These are phyloP conservation scores for Drosophila acutilabella DNA, from an alignment of 2,888 invertebrate species.

Conservation along the genomic window DNA sequence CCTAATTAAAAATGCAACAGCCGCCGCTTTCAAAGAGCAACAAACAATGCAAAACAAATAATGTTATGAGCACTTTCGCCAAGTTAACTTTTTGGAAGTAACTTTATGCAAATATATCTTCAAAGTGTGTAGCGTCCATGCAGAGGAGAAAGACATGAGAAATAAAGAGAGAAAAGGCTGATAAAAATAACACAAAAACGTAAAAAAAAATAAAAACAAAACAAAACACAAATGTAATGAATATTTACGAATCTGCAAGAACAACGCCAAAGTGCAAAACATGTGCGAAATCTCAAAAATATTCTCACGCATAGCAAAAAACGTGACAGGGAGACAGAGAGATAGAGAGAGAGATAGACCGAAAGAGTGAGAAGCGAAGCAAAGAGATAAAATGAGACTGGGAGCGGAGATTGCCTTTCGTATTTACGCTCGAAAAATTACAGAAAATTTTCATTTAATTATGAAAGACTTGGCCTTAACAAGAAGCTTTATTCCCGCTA, in stretches of 20 bases:
- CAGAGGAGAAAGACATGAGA: constrained; percentile 1
- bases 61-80: constrained; percentile 42
- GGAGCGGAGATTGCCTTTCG: constrained; percentile 49
- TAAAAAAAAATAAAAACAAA: constrained; percentile 23
- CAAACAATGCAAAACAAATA: constrained; percentile 28
- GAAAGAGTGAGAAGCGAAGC: not conserved
- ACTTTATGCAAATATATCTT: constrained; percentile 72
- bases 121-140: constrained; percentile 26
- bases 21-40: constrained; percentile 28
- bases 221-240: constrained; percentile 66
- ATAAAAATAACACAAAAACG: not conserved
- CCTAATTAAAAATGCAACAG: constrained; percentile 71
- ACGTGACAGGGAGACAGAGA: not conserved
- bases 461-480: constrained; percentile 56
- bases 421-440: constrained; percentile 72
- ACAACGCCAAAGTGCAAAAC: constrained; percentile 53
- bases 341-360: not conserved
- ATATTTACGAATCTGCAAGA: constrained; percentile 71
- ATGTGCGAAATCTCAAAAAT: constrained; percentile 74
- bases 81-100: constrained; percentile 25
- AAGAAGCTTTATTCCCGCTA: not conserved
- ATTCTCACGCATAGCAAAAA: constrained; percentile 60
- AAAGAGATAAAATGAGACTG: not conserved
- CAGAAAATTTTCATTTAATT: constrained; percentile 77
- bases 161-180: not conserved